Evolutionary conservation across 2,888 invertebrate genomes (phyloP).

Genomic region (Agrochola litura): DNA sequence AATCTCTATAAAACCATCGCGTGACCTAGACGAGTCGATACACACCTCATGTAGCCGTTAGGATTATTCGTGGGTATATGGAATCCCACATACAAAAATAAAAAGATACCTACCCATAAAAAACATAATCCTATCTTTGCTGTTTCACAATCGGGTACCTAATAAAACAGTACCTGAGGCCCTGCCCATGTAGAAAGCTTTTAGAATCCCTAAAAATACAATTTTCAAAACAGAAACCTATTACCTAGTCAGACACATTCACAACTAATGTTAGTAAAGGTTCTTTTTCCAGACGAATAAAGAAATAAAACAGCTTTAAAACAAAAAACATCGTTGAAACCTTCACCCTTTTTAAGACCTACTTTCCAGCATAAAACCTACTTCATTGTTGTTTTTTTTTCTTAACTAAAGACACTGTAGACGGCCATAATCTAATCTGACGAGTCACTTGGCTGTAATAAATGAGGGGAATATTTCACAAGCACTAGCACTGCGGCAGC

Average conservation of each 20-base stretch:
- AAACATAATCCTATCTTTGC: not conserved
- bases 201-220: no score
- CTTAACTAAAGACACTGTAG: conserved; percentile 25
- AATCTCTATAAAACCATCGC: no score
- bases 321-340: conserved; percentile 7
- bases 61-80: no score
- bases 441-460: conserved; percentile 60
- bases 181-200: no score
- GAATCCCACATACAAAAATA: not conserved
- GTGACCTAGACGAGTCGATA: not conserved
- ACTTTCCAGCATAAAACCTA: conserved; percentile 44
- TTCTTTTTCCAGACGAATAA: conserved; percentile 22
- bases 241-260: no score
- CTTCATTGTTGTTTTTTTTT: conserved; percentile 34
- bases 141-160: not conserved
- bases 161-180: not conserved
- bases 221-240: no score
- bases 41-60: not conserved
- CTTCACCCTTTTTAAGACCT: conserved; percentile 34
- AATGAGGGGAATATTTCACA: conserved; percentile 60
- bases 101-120: not conserved
- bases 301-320: conserved; percentile 20
- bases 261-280: not conserved
- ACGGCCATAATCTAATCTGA: conserved; percentile 58
- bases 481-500: conserved; percentile 42